Conservation (phyloP, 2,888 invertebrate genomes). For the Pammene aurita region DNA sequence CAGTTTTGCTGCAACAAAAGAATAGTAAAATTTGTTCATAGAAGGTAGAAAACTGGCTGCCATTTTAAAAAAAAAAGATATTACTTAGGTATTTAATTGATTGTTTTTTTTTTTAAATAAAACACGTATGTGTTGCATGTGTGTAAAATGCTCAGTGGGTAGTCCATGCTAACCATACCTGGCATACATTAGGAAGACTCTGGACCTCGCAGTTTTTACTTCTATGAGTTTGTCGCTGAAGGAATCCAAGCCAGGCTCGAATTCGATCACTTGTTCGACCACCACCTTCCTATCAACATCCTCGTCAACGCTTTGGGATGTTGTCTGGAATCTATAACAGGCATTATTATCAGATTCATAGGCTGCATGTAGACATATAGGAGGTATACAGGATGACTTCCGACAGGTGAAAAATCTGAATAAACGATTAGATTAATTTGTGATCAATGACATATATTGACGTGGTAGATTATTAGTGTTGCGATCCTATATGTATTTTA, state of each 20-base stretch:
- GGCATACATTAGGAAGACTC: slow-evolving; percentile 96
- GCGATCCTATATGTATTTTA: no score
- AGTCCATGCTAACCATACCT: slow-evolving; percentile 89
- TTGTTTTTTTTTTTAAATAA: neutral
- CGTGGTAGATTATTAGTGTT: no score
- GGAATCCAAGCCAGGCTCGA: slow-evolving; percentile 93
- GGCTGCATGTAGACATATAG: no score
- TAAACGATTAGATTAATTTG: no score
- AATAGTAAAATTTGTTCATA: no score
- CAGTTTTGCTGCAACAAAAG: slow-evolving; percentile 87
- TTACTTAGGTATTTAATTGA: no score
- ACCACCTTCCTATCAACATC: slow-evolving; percentile 96
- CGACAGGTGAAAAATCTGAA: no score
- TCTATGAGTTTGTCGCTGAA: slow-evolving; percentile 92
- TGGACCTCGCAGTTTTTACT: slow-evolving; percentile 92
- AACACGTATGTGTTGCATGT: neutral
- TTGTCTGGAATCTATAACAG: slow-evolving; percentile 89
- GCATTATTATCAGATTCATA: neutral
- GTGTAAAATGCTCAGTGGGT: neutral
- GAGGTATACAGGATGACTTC: no score
- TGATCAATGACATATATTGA: no score
- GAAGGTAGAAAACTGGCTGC: no score
- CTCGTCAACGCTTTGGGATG: slow-evolving; percentile 95
- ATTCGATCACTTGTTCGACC: slow-evolving; percentile 96
- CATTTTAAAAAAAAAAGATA: no score